phyloP scores from a whole-genome alignment of 30 jellyfish, hydroid and myxozoan genomes.

The Aurelia coerulea region DNA sequence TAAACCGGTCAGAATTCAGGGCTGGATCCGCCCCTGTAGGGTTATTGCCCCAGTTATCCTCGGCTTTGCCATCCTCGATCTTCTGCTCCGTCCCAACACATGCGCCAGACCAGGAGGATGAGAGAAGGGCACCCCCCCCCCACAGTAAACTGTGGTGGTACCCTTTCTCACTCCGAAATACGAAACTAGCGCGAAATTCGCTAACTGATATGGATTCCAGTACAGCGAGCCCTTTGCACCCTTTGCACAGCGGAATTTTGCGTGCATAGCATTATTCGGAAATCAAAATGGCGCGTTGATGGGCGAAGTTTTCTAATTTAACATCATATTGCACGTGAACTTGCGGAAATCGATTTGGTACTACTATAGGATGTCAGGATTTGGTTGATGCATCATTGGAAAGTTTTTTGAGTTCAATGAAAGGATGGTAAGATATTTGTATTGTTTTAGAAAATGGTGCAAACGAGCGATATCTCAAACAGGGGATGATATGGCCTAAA shows the following conservation, averaged over 20 bases:
- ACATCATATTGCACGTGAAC: constrained; percentile 58
- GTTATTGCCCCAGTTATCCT: no score
- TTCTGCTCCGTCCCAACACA: no score
- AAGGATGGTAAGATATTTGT: constrained; percentile 18
- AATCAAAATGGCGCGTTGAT: constrained; percentile 59
- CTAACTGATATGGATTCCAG: no score
- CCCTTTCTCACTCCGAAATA: no score
- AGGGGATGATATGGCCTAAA: no score
- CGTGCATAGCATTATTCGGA: neutral
- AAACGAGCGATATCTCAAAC: neutral
- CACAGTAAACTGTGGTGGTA: no score
- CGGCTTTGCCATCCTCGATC: no score
- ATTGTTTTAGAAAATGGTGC: neutral
- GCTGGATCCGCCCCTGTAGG: no score
- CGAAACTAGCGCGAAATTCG: no score
- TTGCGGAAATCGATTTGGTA: constrained; percentile 1
- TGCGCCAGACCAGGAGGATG: no score
- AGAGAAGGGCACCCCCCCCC: no score
- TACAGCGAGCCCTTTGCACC: neutral
- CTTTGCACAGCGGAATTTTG: constrained; percentile 24
- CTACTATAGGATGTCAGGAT: constrained; percentile 33
- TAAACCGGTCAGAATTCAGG: no score
- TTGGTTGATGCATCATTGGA: constrained; percentile 14
- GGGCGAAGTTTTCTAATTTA: constrained; percentile 44
- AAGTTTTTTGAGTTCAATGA: neutral